A percentile compares a stretch with the other conserved stretches of the same genome.
Conservation (phyloP, 2,888 invertebrate species). For the Pseudococcus viburni region DNA sequence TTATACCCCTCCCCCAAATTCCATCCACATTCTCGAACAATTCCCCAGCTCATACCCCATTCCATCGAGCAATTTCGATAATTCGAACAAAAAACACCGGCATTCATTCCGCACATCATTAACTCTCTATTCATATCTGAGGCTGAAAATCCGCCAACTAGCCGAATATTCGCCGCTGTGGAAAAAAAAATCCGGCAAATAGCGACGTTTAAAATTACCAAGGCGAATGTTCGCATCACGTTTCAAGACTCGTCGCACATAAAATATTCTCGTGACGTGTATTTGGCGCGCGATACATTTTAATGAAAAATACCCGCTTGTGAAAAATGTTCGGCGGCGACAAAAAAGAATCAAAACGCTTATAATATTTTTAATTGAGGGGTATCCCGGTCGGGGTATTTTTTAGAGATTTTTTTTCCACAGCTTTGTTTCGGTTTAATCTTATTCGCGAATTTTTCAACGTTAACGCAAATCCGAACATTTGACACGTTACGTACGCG, state of each 20-base stretch:
- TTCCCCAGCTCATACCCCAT: too few relatives aligned
- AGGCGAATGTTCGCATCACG: constrained; percentile 15
- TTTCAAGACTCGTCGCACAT: neutral
- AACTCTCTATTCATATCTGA: neutral
- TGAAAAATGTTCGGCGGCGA: neutral
- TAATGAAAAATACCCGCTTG: neutral
- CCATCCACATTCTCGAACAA: too few relatives aligned
- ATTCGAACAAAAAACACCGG: too few relatives aligned
- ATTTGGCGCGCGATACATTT: constrained; percentile 5
- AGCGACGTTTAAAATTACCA: neutral
- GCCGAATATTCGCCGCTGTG: neutral
- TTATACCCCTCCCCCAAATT: too few relatives aligned
- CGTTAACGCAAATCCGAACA: constrained; percentile 22
- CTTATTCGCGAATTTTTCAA: constrained; percentile 24
- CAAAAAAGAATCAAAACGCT: neutral
- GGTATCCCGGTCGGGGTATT: neutral
- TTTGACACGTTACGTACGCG: neutral
- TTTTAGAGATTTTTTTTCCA: neutral
- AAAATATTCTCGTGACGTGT: constrained; percentile 31
- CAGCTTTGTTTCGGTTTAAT: neutral
- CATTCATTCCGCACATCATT: neutral
- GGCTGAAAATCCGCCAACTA: neutral
- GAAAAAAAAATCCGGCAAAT: neutral
- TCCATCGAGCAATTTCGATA: too few relatives aligned
- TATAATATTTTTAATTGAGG: constrained; percentile 27